Evolutionary conservation across 2,797 vertebrate genomes (phyloP).

Genomic region (Triplophysa bombifrons): DNA sequence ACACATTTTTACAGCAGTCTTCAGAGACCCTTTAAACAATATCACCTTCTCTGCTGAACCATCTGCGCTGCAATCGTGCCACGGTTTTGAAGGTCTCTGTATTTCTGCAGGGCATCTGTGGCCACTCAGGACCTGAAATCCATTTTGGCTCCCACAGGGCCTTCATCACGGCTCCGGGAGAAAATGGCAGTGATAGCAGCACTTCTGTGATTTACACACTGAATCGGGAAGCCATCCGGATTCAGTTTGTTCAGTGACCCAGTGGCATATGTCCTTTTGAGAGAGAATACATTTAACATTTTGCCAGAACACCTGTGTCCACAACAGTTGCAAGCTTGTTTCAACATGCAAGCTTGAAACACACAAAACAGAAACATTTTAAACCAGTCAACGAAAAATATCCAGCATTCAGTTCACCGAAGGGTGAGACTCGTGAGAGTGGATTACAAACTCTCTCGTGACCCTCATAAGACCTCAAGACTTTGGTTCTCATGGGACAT

Average conservation of each 20-base stretch:
- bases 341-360: no score
- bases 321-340: background rate
- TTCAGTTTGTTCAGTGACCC: background rate
- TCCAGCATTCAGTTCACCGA: background rate
- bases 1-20: background rate
- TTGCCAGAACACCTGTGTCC: conserved; percentile 15
- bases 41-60: background rate
- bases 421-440: background rate
- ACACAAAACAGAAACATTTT: no score
- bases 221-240: conserved; percentile 5
- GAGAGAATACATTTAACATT: no score
- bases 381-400: background rate
- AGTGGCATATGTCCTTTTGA: no score
- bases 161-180: background rate
- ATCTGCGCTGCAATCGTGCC: background rate
- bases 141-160: conserved; percentile 6
- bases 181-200: background rate
- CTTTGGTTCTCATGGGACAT: conserved; percentile 15
- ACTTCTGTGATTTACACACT: background rate
- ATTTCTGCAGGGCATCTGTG: conserved; percentile 14
- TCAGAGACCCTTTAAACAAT: background rate
- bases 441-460: conserved; percentile 6
- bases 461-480: conserved; percentile 8
- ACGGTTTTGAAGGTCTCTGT: background rate
- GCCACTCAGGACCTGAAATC: background rate